A percentile compares a stretch with the other conserved stretches of the same genome.
Conservation (phyloP, 2,113 vertebrate species). For the Piprites chloris region DNA sequence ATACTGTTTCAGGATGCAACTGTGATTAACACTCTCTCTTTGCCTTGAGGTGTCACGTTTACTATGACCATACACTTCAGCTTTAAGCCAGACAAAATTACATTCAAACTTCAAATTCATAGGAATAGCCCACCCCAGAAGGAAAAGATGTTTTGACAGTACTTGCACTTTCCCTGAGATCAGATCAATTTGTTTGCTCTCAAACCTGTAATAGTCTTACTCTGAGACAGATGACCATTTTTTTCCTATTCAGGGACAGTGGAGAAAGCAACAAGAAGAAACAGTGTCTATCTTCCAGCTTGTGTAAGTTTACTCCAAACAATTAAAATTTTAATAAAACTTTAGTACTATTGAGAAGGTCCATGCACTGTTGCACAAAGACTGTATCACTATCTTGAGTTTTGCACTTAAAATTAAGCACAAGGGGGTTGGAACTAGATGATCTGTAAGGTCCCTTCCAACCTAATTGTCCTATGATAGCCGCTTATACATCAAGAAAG, state of each 20-base stretch:
- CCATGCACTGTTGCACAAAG: not conserved
- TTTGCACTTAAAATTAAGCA: not conserved
- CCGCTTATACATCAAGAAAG: not conserved
- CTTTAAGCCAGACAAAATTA: not conserved
- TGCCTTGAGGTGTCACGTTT: not conserved
- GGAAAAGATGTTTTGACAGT: not conserved
- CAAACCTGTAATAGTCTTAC: not conserved
- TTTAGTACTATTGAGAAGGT: not conserved
- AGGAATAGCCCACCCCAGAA: not conserved
- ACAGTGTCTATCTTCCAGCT: not conserved
- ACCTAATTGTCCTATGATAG: not conserved
- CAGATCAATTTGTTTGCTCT: not conserved
- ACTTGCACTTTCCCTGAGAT: not conserved
- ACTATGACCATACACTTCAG: not conserved
- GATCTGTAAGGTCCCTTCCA: not conserved
- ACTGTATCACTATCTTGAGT: not conserved
- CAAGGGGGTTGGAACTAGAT: not conserved
- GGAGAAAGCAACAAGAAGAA: not conserved
- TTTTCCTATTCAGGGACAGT: not conserved
- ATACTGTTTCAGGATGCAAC: not conserved
- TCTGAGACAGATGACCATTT: not conserved
- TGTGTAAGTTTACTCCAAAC: not conserved
- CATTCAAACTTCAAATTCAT: not conserved
- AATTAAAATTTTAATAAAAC: not conserved
- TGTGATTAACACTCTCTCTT: not conserved